Evolutionary conservation across 1,140 invertebrate genomes (phyloP).

Genomic region (Homarus americanus): DNA sequence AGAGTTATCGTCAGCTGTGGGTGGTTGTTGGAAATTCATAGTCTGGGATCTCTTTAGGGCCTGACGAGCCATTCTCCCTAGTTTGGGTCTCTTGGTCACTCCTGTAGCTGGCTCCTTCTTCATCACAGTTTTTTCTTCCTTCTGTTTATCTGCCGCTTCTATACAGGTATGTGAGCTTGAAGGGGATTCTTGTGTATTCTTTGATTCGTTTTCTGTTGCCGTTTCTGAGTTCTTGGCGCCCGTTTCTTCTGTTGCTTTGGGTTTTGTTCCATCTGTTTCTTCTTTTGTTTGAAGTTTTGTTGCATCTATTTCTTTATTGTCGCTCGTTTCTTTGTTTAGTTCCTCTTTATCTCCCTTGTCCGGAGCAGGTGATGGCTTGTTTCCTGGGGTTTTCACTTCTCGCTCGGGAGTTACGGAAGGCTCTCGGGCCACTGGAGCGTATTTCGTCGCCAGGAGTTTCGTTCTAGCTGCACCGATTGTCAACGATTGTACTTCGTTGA

Average conservation of each 20-base stretch:
- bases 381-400: neutral
- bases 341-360: conserved; percentile 7
- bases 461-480: neutral
- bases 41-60: conserved; percentile 66
- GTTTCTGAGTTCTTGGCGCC: conserved; percentile 29
- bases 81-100: conserved; percentile 24
- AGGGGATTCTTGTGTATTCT: neutral
- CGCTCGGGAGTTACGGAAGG: conserved; percentile 41
- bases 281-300: neutral
- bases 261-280: neutral
- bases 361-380: neutral
- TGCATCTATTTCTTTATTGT: conserved; percentile 21
- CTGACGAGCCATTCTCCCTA: conserved; percentile 48
- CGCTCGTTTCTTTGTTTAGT: neutral
- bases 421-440: conserved; percentile 8
- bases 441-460: neutral
- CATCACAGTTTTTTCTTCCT: neutral
- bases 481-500: neutral
- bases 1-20: neutral
- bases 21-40: conserved; percentile 27
- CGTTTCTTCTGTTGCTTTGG: neutral
- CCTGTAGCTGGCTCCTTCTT: neutral
- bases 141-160: conserved; percentile 35
- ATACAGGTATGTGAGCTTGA: neutral
- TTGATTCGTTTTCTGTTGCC: neutral